Evolutionary conservation across 2,797 vertebrate genomes (phyloP), one percentile per base, ranked within the genome.

Genomic region (Clamator glandarius): DNA sequence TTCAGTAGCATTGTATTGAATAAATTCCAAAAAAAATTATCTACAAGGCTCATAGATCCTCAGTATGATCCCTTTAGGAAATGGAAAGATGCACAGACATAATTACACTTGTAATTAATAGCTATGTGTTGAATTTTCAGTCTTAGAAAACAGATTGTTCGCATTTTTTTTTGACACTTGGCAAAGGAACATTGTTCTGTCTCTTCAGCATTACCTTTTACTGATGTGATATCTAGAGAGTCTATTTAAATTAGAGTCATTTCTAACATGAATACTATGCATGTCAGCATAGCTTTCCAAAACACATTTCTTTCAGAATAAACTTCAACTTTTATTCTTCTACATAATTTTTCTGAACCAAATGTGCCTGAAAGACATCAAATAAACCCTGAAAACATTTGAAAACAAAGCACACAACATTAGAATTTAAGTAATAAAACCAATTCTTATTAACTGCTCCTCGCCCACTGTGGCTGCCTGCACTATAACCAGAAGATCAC

Each of bases 391-490:
- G 17, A 12, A 2, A 79, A 24, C 67, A 79, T 62, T 87, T 70
- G 17, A 84, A 91, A 93, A 59, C 23, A 84, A 88, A 73, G 12
- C 8, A 44, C 16, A 41, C 55, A 50, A 2, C 17, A 4, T 52
- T 26, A 36, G 31, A 84, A 25, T 76, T 73, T 31, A 8, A 58
- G 23, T 33, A 68, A 48, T 24, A 28, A 73, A 81, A 55, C 13
- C 5, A 50, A 57, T 68, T 67, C 55, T 70, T 84, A 29, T 31
- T 31, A 48, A 15, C 4, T 6, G 5, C 7, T 69, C 15, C 9
- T 3, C 10, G 62, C 1, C 1, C 4, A 0, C 5, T 74, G 0
- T 31, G 8, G 9, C 15, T 77, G 9, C 16, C 33, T 55, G 11
- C 9, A n/a, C 8, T 16, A 42, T 72, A 83, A 46, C 7, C 8